Percentiles rank a stretch among this genome's conserved stretches.
Conservation (phyloP, 2,797 vertebrate genomes). For the Kryptopterus vitreolus region DNA sequence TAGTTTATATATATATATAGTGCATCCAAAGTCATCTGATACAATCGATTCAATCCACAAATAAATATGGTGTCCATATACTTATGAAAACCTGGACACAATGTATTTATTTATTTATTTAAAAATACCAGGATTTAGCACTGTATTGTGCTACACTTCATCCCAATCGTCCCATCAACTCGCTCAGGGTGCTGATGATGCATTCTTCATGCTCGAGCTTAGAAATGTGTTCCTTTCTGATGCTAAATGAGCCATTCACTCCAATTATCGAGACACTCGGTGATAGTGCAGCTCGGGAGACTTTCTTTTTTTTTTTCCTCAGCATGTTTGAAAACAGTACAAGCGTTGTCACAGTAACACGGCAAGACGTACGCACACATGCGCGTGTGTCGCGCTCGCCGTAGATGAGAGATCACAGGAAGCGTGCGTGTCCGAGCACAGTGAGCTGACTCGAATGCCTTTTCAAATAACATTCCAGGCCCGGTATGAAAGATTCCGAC, state of each 20-base stretch:
- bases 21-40: too few relatives aligned
- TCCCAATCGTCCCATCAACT: neutral
- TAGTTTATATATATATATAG: too few relatives aligned
- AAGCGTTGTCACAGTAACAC: conserved; percentile 35
- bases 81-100: too few relatives aligned
- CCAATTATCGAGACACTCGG: conserved; percentile 41
- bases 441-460: conserved; percentile 27
- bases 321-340: conserved; percentile 28
- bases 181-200: neutral
- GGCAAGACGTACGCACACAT: neutral
- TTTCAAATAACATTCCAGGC: neutral
- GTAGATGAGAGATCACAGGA: conserved; percentile 13
- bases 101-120: neutral
- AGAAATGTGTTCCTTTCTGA: conserved; percentile 45
- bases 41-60: too few relatives aligned
- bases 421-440: neutral
- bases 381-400: conserved; percentile 7
- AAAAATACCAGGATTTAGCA: neutral
- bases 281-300: conserved; percentile 42
- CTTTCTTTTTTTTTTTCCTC: conserved; percentile 7
- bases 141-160: neutral
- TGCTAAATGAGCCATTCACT: conserved; percentile 50
- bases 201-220: conserved; percentile 25
- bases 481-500: conserved; percentile 14
- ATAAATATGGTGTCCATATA: too few relatives aligned